Evolutionary conservation across 2,797 vertebrate genomes (phyloP).

Genomic region (Enteromius unitaeniatus): DNA sequence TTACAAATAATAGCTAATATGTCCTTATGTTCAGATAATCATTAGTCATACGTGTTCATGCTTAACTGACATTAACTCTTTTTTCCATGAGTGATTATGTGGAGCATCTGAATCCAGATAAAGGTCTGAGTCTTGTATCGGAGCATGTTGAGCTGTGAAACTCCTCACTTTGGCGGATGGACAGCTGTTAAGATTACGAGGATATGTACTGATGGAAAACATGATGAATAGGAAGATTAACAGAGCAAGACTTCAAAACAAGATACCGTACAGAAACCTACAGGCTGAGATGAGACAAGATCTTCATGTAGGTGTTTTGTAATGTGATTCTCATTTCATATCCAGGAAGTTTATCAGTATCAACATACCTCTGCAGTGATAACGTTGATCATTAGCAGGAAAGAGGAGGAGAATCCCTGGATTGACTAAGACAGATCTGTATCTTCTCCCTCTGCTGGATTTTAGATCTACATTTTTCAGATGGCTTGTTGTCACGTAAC

Average conservation of each 20-base stretch:
- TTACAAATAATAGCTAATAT: background rate
- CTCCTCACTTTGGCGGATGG: constrained; percentile 75
- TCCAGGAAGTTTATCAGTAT: constrained; percentile 54
- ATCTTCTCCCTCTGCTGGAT: constrained; percentile 51
- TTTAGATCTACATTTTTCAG: constrained; percentile 52
- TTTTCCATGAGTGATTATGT: constrained; percentile 61
- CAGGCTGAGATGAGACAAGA: constrained; percentile 22
- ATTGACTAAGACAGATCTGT: constrained; percentile 31
- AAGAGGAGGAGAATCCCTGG: constrained; percentile 47
- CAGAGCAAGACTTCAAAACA: constrained; percentile 69
- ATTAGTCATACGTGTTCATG: too few species aligned
- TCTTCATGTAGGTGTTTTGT: constrained; percentile 36
- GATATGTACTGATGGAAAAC: constrained; percentile 72
- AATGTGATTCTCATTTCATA: constrained; percentile 33
- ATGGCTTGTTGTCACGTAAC: constrained; percentile 76
- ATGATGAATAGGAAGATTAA: constrained; percentile 56
- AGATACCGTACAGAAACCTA: constrained; percentile 64
- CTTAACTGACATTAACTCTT: background rate
- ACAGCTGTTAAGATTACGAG: constrained; percentile 72
- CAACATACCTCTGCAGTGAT: constrained; percentile 42
- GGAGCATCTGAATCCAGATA: constrained; percentile 69
- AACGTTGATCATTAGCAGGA: constrained; percentile 30
- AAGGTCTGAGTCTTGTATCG: constrained; percentile 55
- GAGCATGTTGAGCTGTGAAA: constrained; percentile 75
- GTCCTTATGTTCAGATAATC: background rate